phyloP scores from a whole-genome alignment of 2,113 vertebrate genomes.

The Epinephelus lanceolatus region DNA sequence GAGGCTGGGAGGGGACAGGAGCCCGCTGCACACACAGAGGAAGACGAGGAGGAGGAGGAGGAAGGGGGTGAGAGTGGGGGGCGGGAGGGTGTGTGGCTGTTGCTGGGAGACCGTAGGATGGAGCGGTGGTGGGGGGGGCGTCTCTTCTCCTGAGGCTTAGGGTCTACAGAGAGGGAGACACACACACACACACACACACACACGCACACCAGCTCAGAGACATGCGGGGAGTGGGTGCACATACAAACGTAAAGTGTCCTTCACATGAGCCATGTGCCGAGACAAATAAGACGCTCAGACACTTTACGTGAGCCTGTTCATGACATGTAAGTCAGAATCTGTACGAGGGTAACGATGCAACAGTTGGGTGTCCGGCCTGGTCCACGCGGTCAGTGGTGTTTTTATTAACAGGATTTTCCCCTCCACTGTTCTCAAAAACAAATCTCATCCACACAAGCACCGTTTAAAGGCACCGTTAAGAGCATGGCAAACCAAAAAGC shows the following conservation, averaged over 20 bases:
- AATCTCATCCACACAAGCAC: too few species aligned
- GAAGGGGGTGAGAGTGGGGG: constrained; percentile 77
- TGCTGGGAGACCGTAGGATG: constrained; percentile 83
- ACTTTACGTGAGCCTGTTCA: neutral
- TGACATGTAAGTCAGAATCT: neutral
- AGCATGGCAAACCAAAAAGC: too few species aligned
- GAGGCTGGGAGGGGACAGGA: constrained; percentile 84
- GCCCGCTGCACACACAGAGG: constrained; percentile 74
- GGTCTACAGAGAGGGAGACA: constrained; percentile 83
- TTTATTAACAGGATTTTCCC: too few species aligned
- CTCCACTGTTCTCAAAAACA: too few species aligned
- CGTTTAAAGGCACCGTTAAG: too few species aligned
- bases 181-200: constrained; percentile 64
- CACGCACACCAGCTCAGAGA: constrained; percentile 63
- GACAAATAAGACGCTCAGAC: neutral
- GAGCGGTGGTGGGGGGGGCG: constrained; percentile 87
- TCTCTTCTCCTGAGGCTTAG: constrained; percentile 89
- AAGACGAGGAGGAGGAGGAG: constrained; percentile 79
- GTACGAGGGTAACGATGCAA: too few species aligned
- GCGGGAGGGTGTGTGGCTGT: constrained; percentile 76
- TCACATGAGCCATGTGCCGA: constrained; percentile 2
- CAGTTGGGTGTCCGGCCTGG: too few species aligned
- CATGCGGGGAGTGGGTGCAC: constrained; percentile 47
- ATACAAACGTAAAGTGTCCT: neutral
- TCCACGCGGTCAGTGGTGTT: too few species aligned